These are phyloP conservation scores for Masticophis lateralis DNA, from an alignment of 2,797 vertebrate species.

Conservation along the genomic window DNA sequence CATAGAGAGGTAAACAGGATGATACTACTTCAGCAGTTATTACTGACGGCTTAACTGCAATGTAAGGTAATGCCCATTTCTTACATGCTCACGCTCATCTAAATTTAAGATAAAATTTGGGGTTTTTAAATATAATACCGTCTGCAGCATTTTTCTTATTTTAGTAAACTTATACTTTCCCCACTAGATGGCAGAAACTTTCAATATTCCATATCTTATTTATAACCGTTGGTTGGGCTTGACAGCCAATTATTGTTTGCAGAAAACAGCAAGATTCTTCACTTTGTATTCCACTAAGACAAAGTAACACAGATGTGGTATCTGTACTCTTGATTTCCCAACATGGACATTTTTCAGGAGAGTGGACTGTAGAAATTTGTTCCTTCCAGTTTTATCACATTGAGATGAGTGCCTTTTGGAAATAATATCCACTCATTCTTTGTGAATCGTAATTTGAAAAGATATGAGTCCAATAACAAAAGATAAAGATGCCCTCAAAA, in stretches of 20 bases:
- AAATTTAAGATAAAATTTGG: not conserved
- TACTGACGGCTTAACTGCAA: not conserved
- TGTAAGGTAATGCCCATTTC: not conserved
- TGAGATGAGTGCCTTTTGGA: not conserved
- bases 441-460: not conserved
- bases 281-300: not conserved
- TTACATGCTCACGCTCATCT: not conserved
- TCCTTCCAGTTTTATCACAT: not conserved
- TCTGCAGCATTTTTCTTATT: not conserved
- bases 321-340: not conserved
- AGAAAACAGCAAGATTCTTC: not conserved
- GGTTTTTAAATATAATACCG: not conserved
- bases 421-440: not conserved
- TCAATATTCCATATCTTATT: not conserved
- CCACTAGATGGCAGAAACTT: not conserved
- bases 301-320: not conserved
- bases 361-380: not conserved
- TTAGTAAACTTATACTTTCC: not conserved
- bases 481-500: not conserved
- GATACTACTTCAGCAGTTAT: not conserved
- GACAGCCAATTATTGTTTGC: not conserved
- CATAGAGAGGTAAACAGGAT: not conserved
- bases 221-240: not conserved
- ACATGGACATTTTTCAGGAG: not conserved
- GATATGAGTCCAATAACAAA: not conserved